Conservation (phyloP, 2,113 vertebrate species). For the Cyanoramphus novaezelandiae region DNA sequence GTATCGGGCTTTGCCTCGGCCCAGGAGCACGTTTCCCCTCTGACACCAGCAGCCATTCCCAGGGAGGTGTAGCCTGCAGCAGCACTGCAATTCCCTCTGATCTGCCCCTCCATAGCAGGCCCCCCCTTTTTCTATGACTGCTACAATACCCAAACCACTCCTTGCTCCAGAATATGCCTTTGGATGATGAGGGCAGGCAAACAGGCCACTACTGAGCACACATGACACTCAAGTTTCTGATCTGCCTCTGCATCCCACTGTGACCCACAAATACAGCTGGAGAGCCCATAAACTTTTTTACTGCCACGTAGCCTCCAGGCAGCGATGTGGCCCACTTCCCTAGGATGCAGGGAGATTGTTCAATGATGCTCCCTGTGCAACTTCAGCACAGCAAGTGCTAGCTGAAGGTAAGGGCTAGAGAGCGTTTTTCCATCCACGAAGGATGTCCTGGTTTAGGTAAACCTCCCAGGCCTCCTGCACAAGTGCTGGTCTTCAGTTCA, state of each 20-base stretch:
- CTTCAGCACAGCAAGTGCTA: not conserved
- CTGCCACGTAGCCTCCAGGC: not conserved
- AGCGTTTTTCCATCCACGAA: not conserved
- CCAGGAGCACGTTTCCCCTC: not conserved
- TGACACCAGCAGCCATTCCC: accelerated
- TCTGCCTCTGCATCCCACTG: not conserved
- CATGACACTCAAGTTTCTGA: not conserved
- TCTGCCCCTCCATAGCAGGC: accelerated
- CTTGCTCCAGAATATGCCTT: not conserved
- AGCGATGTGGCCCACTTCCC: not conserved
- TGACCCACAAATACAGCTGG: not conserved
- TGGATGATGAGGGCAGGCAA: not conserved
- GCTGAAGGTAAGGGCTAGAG: not conserved
- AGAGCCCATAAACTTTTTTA: not conserved
- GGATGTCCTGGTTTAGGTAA: not conserved
- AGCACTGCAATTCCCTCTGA: not conserved
- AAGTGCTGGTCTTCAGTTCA: not conserved
- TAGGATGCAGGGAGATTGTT: not conserved
- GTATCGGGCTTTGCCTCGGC: accelerated
- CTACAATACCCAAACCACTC: not conserved
- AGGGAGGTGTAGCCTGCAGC: not conserved
- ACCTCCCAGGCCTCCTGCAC: not conserved
- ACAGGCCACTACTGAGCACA: accelerated
- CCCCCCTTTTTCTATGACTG: accelerated
- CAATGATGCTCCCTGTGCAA: not conserved